Percentiles rank a stretch among this genome's conserved stretches.
Evolutionary conservation across 2,797 vertebrate genomes (phyloP).

Genomic region (Aplochiton taeniatus): DNA sequence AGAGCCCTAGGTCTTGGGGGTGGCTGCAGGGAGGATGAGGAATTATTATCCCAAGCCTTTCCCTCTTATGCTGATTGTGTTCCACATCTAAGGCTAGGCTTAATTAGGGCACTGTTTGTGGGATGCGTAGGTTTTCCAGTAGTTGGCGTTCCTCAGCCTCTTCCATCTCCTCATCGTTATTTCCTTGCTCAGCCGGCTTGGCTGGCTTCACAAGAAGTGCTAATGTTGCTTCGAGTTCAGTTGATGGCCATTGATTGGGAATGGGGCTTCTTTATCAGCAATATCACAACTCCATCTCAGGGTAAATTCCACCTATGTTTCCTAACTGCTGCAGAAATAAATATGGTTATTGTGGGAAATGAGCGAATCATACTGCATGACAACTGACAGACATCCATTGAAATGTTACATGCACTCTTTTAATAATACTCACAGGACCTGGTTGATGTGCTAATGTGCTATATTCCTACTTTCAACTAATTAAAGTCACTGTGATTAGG

Average conservation of each 20-base stretch:
- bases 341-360: no score
- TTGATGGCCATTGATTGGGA: constrained; percentile 37
- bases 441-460: constrained; percentile 41
- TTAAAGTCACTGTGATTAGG: background rate
- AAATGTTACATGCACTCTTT: no score
- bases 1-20: background rate
- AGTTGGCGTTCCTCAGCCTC: constrained; percentile 23
- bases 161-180: constrained; percentile 41
- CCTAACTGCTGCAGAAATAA: constrained; percentile 8
- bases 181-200: constrained; percentile 33
- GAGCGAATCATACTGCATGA: no score
- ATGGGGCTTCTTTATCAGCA: constrained; percentile 37
- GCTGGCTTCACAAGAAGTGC: constrained; percentile 29
- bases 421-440: constrained; percentile 29
- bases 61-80: constrained; percentile 43
- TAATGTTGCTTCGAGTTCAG: constrained; percentile 34
- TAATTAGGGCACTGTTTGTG: constrained; percentile 57
- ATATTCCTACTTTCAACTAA: background rate
- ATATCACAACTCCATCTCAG: constrained; percentile 28
- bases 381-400: no score
- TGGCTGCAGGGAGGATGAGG: constrained; percentile 11
- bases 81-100: constrained; percentile 40
- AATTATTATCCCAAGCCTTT: constrained; percentile 37
- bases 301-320: constrained; percentile 27
- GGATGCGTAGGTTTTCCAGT: constrained; percentile 46